Conservation (phyloP, 2,113 vertebrate species). For the Empidonax alnorum region DNA sequence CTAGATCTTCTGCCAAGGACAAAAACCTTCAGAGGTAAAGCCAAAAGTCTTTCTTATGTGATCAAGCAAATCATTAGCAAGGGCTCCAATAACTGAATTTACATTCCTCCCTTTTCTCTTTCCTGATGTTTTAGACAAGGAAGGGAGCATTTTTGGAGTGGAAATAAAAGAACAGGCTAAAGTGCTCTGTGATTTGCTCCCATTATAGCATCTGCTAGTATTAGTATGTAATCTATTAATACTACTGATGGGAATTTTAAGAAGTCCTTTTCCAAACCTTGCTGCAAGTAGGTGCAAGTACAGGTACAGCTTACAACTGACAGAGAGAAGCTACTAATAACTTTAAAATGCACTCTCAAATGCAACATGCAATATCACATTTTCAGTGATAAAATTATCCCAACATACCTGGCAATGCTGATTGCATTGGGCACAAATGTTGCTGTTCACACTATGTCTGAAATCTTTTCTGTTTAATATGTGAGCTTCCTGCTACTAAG, state of each 20-base stretch:
- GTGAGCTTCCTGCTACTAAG: not conserved
- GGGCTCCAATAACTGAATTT: not conserved
- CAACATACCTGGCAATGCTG: not conserved
- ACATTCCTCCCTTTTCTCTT: not conserved
- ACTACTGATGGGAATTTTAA: not conserved
- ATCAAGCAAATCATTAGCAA: not conserved
- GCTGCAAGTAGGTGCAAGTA: not conserved
- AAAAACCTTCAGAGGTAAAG: not conserved
- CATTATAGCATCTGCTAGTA: not conserved
- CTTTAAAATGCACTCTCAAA: not conserved
- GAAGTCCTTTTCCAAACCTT: not conserved
- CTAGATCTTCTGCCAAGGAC: not conserved
- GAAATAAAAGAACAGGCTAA: not conserved
- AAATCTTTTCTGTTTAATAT: constrained; percentile 31
- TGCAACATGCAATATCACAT: not conserved
- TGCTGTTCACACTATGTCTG: not conserved
- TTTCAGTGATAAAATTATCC: not conserved
- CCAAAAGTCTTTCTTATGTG: not conserved
- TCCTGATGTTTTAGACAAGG: not conserved
- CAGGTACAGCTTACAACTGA: not conserved
- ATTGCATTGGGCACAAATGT: not conserved
- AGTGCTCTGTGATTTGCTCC: not conserved
- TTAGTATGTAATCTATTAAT: no score
- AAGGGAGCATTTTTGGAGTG: not conserved
- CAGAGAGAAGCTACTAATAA: not conserved